These are phyloP conservation scores for Halocynthia aurantium DNA, from an alignment of 23 tunicate species.

Conservation along the genomic window DNA sequence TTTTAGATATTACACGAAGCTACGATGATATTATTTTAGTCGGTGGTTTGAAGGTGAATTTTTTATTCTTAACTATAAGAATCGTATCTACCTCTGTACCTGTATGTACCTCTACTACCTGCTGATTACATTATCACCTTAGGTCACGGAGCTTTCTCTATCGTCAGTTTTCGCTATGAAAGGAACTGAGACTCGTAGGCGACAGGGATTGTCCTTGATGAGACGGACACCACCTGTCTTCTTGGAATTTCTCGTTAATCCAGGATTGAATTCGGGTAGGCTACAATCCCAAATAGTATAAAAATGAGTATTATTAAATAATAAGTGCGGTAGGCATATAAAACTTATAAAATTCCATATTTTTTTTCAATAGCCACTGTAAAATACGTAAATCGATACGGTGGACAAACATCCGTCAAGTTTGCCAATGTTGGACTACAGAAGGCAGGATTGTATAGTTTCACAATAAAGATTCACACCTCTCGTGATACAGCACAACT, in stretches of 20 bases:
- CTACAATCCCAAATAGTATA: too few species aligned
- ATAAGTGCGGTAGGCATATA: too few species aligned
- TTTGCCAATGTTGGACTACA: slow-evolving; percentile 38
- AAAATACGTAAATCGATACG: slow-evolving; percentile 26
- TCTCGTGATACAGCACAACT: neutral
- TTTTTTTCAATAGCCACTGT: slow-evolving; percentile 14
- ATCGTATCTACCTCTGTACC: neutral
- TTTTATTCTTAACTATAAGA: neutral
- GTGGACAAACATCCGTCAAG: slow-evolving; percentile 40
- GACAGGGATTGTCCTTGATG: neutral
- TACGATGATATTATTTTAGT: slow-evolving; percentile 1
- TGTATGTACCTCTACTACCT: neutral
- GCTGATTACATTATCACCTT: neutral
- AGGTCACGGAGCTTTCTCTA: neutral
- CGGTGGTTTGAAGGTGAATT: slow-evolving; percentile 1
- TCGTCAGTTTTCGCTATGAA: neutral
- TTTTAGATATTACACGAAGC: neutral
- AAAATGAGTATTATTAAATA: too few species aligned
- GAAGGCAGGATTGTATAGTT: slow-evolving; percentile 22
- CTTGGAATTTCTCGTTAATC: slow-evolving; percentile 1
- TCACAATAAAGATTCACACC: slow-evolving; percentile 23
- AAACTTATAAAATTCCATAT: too few species aligned
- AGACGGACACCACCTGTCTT: neutral
- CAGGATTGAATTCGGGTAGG: neutral
- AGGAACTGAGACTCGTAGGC: neutral